Evolutionary conservation across 2,888 invertebrate species (phyloP).

Genomic region (Pseudanteris insignis): DNA sequence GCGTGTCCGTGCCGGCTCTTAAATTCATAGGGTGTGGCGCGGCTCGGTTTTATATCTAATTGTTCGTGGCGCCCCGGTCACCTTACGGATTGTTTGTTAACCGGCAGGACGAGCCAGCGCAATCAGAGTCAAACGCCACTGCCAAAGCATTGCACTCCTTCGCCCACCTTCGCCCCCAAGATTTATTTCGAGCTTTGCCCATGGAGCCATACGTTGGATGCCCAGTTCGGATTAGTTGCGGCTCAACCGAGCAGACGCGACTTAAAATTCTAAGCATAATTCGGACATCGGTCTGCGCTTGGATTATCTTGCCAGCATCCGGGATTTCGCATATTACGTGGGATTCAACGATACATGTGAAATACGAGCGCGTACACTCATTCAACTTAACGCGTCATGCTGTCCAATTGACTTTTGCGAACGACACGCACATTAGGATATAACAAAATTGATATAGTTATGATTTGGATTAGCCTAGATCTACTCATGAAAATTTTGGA

Average conservation of each 20-base stretch:
- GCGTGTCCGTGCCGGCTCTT: slow-evolving; percentile 41
- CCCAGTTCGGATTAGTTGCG: slow-evolving; percentile 38
- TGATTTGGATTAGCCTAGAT: too few relatives aligned
- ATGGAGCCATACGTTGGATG: slow-evolving; percentile 30
- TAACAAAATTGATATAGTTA: too few relatives aligned
- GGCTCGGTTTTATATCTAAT: slow-evolving; percentile 52
- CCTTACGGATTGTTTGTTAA: slow-evolving; percentile 43
- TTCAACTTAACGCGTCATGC: not conserved
- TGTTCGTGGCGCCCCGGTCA: slow-evolving; percentile 49
- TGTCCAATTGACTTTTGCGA: too few relatives aligned
- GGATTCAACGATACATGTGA: slow-evolving; percentile 19
- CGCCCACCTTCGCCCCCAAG: slow-evolving; percentile 26
- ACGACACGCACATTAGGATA: too few relatives aligned
- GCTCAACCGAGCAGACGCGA: slow-evolving; percentile 23
- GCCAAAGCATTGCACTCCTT: slow-evolving; percentile 40
- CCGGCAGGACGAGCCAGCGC: slow-evolving; percentile 35
- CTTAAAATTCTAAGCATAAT: slow-evolving; percentile 49
- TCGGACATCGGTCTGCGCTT: slow-evolving; percentile 32
- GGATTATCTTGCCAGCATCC: slow-evolving; percentile 38
- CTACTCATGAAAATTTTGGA: too few relatives aligned
- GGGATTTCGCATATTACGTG: slow-evolving; percentile 32
- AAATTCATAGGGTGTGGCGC: slow-evolving; percentile 47
- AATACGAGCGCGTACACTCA: slow-evolving; percentile 14
- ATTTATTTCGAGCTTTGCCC: slow-evolving; percentile 50
- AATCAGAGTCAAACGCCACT: slow-evolving; percentile 25